Conservation (phyloP, 2,113 vertebrate species). For the Gambusia holbrooki region DNA sequence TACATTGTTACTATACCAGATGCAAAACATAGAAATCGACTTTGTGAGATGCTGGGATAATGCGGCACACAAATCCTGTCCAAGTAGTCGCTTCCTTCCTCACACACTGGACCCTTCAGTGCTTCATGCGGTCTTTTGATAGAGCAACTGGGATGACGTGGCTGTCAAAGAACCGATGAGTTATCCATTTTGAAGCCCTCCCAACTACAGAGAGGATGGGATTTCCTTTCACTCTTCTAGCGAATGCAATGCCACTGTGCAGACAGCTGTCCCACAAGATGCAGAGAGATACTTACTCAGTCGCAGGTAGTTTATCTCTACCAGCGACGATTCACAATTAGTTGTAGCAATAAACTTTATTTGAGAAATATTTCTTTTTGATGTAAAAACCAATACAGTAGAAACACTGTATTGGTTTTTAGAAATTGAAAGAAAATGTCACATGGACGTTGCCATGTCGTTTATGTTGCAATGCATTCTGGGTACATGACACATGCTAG, state of each 20-base stretch:
- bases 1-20: constrained; percentile 25
- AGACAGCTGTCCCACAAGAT: constrained; percentile 45
- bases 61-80: constrained; percentile 19
- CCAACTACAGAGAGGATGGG: constrained; percentile 31
- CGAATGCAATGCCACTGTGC: constrained; percentile 18
- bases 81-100: constrained; percentile 35
- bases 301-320: background rate
- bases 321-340: no score
- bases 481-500: no score
- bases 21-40: constrained; percentile 37
- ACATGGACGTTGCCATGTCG: no score
- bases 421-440: no score
- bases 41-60: constrained; percentile 17
- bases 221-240: constrained; percentile 44
- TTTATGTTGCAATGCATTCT: no score
- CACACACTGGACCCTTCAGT: constrained; percentile 56
- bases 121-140: constrained; percentile 61
- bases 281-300: constrained; percentile 31
- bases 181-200: background rate
- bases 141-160: constrained; percentile 40
- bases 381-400: no score
- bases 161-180: constrained; percentile 58
- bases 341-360: no score
- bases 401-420: no score
- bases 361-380: no score